A percentile compares a stretch with the other conserved stretches of the same genome.
These are phyloP conservation scores for Myotis vivesi DNA, from an alignment of 2,797 vertebrate genomes.

Conservation along the genomic window DNA sequence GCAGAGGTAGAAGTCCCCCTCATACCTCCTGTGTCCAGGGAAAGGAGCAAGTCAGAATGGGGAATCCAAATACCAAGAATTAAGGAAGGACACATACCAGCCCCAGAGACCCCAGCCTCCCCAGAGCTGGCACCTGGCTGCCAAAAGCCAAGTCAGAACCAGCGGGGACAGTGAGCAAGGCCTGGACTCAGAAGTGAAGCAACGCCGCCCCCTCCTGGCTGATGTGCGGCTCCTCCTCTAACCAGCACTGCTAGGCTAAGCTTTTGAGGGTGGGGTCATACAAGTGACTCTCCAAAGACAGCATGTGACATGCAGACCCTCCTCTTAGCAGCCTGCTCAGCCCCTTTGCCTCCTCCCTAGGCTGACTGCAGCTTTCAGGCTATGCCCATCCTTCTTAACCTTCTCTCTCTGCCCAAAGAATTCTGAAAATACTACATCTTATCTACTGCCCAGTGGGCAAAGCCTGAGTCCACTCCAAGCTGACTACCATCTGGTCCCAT, in stretches of 20 bases:
- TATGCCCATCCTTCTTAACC: neutral
- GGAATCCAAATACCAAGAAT: neutral
- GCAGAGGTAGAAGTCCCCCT: neutral
- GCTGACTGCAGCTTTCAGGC: neutral
- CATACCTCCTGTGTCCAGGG: too few species aligned
- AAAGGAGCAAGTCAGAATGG: neutral
- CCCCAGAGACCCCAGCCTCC: neutral
- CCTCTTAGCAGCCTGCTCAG: neutral
- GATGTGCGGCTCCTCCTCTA: neutral
- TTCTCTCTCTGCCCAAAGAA: neutral
- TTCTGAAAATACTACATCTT: neutral
- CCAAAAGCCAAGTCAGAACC: neutral
- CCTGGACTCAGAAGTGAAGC: neutral
- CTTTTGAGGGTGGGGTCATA: neutral
- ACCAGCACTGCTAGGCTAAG: neutral
- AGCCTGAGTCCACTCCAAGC: neutral
- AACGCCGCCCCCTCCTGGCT: constrained; percentile 58
- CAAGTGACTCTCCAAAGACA: neutral
- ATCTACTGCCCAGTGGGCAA: neutral
- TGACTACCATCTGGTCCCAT: neutral
- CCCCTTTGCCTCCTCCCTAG: neutral
- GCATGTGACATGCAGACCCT: neutral
- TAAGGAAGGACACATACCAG: neutral
- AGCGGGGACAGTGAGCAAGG: too few species aligned
- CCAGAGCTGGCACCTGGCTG: neutral